Conservation (phyloP, 2,113 vertebrate species). For the Etia nguti region DNA sequence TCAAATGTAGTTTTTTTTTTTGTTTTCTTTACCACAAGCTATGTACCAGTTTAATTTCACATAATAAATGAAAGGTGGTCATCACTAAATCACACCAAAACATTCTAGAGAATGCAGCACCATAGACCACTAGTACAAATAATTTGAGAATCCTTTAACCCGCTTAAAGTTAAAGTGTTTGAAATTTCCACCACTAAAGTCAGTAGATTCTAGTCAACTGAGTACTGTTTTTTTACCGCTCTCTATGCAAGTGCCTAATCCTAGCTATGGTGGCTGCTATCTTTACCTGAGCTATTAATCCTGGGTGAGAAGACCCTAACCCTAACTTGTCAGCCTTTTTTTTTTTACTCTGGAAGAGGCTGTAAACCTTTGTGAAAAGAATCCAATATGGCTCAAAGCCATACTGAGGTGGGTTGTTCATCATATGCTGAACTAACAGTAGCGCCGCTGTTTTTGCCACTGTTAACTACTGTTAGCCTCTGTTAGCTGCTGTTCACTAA, state of each 20-base stretch:
- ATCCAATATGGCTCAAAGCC: background rate
- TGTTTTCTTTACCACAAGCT: background rate
- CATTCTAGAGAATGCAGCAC: background rate
- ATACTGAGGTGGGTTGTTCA: background rate
- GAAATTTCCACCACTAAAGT: background rate
- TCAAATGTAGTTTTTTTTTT: too few relatives aligned
- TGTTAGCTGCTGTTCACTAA: background rate
- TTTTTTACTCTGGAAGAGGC: background rate
- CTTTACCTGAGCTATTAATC: background rate
- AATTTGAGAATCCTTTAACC: background rate
- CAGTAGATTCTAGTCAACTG: background rate
- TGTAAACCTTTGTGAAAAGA: background rate
- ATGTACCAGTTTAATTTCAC: background rate
- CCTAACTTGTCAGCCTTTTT: background rate
- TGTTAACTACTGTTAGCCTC: background rate
- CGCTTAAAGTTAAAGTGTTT: background rate
- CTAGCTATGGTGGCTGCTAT: background rate
- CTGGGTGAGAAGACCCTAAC: background rate
- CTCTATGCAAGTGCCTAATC: background rate
- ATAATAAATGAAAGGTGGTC: background rate
- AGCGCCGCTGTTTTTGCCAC: background rate
- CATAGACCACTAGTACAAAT: rapidly evolving
- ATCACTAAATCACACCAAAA: background rate
- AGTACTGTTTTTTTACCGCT: background rate
- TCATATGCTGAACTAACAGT: background rate